Conservation (phyloP, 2,113 vertebrate species). For the Chrysochloris asiatica region DNA sequence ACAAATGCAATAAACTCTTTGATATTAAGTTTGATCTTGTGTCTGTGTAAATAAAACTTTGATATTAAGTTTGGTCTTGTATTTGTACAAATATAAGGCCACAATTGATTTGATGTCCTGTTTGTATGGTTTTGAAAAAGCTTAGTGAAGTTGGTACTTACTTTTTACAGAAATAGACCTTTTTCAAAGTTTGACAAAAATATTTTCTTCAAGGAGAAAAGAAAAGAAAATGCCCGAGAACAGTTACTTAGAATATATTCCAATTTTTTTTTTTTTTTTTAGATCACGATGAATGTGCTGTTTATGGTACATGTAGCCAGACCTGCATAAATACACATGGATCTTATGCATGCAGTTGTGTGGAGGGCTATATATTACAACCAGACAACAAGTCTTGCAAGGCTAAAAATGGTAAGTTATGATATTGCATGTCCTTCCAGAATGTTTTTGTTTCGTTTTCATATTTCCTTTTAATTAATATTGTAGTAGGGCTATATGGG, state of each 20-base stretch:
- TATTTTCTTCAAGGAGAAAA: not conserved
- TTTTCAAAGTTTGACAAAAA: constrained; percentile 4
- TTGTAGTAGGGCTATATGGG: not conserved
- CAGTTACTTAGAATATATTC: constrained; percentile 23
- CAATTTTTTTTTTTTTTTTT: constrained; percentile 74
- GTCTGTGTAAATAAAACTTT: no score
- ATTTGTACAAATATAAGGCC: not conserved
- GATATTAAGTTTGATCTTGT: no score
- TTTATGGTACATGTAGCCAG: constrained; percentile 95
- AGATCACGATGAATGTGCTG: constrained; percentile 96
- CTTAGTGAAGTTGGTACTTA: not conserved
- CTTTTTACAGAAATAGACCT: not conserved
- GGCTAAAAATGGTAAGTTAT: constrained; percentile 93
- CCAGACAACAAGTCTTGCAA: constrained; percentile 94
- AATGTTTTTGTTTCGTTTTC: constrained; percentile 5
- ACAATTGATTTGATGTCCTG: not conserved
- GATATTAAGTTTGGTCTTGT: not conserved
- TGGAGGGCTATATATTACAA: constrained; percentile 94
- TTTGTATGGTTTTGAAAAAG: not conserved
- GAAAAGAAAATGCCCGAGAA: not conserved
- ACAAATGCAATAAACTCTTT: not conserved
- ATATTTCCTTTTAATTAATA: not conserved
- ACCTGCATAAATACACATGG: constrained; percentile 93
- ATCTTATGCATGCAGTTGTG: constrained; percentile 94
- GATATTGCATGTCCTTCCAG: constrained; percentile 29